phyloP scores from a whole-genome alignment of 2,113 vertebrate genomes.

The Meleagris gallopavo region DNA sequence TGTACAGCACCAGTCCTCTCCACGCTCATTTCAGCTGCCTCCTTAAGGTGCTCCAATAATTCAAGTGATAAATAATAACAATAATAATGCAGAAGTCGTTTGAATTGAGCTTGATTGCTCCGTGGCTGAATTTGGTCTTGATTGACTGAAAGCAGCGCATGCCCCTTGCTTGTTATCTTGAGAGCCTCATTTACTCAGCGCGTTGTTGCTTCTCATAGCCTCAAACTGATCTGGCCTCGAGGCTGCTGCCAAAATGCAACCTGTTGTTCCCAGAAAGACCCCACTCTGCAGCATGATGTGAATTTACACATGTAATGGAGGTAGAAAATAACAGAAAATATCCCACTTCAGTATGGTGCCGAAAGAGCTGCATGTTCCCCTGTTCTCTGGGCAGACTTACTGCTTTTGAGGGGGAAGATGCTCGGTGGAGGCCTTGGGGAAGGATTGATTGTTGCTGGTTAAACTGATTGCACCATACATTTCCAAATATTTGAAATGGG shows the following conservation, averaged over 20 bases:
- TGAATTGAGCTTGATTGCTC: conserved; percentile 74
- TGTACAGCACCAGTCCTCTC: conserved; percentile 17
- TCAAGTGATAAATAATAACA: conserved; percentile 74
- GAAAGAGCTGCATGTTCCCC: background rate
- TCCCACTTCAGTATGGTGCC: background rate
- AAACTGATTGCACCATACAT: background rate
- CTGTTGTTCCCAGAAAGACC: conserved; percentile 21
- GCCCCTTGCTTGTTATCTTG: conserved; percentile 34
- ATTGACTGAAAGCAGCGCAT: conserved; percentile 59
- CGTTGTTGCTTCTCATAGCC: background rate
- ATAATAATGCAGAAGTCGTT: conserved; percentile 41
- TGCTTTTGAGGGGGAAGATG: background rate
- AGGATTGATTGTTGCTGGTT: background rate
- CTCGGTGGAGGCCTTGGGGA: background rate
- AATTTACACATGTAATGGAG: conserved; percentile 10
- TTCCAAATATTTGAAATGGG: background rate
- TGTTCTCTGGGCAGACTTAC: background rate
- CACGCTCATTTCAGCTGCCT: conserved; percentile 39
- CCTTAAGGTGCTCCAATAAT: conserved; percentile 64
- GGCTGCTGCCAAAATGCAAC: background rate
- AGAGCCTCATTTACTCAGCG: conserved; percentile 54
- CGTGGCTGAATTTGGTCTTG: conserved; percentile 37
- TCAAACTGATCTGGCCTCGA: background rate
- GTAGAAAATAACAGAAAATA: conserved; percentile 25
- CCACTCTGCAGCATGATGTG: background rate